Conservation (phyloP, 2,113 vertebrate species). For the Psittacara wagleri region DNA sequence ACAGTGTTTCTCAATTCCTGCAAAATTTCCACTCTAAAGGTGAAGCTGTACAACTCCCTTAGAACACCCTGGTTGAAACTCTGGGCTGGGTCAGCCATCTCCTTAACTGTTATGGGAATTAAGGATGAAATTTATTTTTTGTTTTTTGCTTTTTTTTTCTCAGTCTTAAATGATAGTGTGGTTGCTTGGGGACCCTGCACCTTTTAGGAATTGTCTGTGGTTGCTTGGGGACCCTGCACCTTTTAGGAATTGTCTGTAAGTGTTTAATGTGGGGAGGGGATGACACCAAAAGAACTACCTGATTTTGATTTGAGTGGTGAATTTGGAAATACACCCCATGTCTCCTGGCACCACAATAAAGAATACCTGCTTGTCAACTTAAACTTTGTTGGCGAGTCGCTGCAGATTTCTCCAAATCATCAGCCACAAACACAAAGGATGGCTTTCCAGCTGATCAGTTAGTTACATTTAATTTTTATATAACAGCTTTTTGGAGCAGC, state of each 20-base stretch:
- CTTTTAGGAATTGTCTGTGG: not conserved
- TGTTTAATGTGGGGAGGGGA: not conserved
- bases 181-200: not conserved
- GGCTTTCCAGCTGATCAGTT: not conserved
- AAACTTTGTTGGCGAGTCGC: too few species aligned
- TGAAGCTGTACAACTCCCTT: not conserved
- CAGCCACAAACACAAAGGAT: not conserved
- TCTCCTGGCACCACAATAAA: too few species aligned
- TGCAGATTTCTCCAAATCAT: too few species aligned
- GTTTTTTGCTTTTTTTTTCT: not conserved
- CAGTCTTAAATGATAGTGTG: not conserved
- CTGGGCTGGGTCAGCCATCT: not conserved
- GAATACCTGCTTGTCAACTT: too few species aligned
- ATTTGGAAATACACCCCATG: not conserved
- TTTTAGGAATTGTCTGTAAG: not conserved
- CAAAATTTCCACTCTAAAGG: not conserved
- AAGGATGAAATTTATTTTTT: not conserved
- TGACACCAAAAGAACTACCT: not conserved
- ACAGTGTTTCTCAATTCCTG: not conserved
- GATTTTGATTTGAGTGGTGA: not conserved
- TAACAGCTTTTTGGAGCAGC: too few species aligned
- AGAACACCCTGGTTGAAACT: not conserved
- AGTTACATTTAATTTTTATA: too few species aligned
- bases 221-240: not conserved
- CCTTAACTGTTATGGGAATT: not conserved